Conservation (phyloP, 2,797 vertebrate genomes). For the Prionace glauca region DNA sequence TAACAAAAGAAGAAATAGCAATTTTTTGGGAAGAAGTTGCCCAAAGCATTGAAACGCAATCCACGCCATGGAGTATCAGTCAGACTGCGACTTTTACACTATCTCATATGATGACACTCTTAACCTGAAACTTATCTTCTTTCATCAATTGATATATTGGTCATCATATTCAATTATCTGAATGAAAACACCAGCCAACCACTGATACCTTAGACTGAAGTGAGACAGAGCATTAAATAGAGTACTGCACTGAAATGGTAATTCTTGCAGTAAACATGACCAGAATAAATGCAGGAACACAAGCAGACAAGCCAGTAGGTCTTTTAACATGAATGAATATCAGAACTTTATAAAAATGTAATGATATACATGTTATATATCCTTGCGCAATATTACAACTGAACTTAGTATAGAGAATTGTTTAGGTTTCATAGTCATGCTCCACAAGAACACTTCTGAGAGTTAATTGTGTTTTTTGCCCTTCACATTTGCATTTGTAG, state of each 20-base stretch:
- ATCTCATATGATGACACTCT: neutral
- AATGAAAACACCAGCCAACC: neutral
- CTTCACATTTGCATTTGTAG: neutral
- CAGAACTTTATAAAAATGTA: neutral
- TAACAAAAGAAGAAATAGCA: neutral
- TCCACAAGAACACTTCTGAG: neutral
- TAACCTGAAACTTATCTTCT: neutral
- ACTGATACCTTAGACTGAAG: neutral
- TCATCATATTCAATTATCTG: neutral
- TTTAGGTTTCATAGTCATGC: neutral
- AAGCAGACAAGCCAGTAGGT: neutral
- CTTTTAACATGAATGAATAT: neutral
- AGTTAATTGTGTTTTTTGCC: neutral
- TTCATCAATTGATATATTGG: neutral
- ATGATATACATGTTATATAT: neutral
- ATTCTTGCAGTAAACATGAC: neutral
- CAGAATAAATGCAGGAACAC: neutral
- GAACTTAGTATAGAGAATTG: neutral
- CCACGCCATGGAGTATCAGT: neutral
- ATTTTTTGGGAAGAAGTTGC: neutral
- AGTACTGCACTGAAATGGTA: neutral
- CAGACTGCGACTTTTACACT: neutral
- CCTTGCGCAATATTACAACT: neutral
- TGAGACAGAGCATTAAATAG: neutral
- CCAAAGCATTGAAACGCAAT: neutral